phyloP scores from a whole-genome alignment of 2,797 vertebrate species.

The Falco concolor region DNA sequence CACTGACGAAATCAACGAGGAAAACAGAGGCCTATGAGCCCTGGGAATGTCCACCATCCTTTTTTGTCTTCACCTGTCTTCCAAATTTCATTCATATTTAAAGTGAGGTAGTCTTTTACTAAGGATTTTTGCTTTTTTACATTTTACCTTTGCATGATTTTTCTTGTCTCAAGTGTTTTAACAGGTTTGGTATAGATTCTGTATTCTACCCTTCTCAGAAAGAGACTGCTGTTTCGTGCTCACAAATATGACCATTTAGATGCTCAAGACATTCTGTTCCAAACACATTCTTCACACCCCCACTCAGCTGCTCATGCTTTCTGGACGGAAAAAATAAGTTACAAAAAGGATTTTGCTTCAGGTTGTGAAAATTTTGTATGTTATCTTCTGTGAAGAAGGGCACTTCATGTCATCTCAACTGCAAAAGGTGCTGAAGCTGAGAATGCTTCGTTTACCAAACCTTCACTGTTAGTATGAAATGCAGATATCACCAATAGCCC shows the following conservation, averaged over 20 bases:
- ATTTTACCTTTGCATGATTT: not conserved
- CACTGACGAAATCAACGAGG: not conserved
- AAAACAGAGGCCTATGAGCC: not conserved
- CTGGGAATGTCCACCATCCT: not conserved
- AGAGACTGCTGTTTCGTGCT: not conserved
- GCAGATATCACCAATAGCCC: not conserved
- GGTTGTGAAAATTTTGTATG: not conserved
- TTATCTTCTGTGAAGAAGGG: not conserved
- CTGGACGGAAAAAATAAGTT: not conserved
- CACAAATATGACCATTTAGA: not conserved
- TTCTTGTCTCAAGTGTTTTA: not conserved
- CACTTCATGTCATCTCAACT: not conserved
- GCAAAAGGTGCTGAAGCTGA: not conserved
- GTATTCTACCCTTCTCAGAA: not conserved
- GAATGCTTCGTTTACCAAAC: not conserved
- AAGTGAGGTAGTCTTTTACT: not conserved
- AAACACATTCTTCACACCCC: not conserved
- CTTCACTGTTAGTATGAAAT: not conserved
- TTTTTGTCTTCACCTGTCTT: not conserved
- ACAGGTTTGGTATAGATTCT: not conserved
- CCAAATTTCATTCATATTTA: not conserved
- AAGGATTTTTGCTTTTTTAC: not conserved
- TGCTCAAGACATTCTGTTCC: not conserved
- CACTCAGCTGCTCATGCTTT: constrained; percentile 32
- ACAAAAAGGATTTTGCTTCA: not conserved